Base-by-base conservation (phyloP, 2,113 vertebrate genomes). In the Erpornis zantholeuca region DNA sequence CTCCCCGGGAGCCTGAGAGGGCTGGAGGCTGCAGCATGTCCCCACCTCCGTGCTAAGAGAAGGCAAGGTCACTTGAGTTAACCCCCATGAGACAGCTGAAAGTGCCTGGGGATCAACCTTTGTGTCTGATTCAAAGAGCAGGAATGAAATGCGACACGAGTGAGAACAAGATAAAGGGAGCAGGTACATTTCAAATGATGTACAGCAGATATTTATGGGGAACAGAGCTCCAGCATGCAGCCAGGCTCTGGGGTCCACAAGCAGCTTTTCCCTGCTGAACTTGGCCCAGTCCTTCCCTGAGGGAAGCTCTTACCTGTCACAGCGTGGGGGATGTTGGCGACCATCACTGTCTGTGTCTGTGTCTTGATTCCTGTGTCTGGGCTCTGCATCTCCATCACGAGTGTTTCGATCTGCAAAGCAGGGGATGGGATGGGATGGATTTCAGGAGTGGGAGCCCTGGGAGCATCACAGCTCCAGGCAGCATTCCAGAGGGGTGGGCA, bases 341-440 rank as follows among this genome's bases (percentile, higher is more conserved):
- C 97, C 82, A 98, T 98, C 94, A 99, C 98, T n/a, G 98, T 98
- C 97, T 99, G 99, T 0, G 96, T 98, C 95, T 99, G 99, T 0
- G 97, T 99, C 94, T 98, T 99, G 49, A 99, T 97, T 47, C 99
- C 99, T 0, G 96, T 97, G 33, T 98, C 98, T 7, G 98, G 98
- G 83, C 98, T 98, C 98, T 99, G 99, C 99, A 99, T 99, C 97
- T 99, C 99, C 97, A 99, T 97, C 93, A 99, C 93, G 4, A 99
- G 97, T 0, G 97, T 92, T 90, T 99, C 99, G 0, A 99, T 98
- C 99, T 99, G 98, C 60, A 96, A 94, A 40, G 94, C 54, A 38
- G 18, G n/a, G 61, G 24, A 20, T 16, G 50, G 56, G 42, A 38
- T 1, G 2, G 29, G 47, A 11, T 6, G 15, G 6, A 0, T 71